These are phyloP conservation scores for Siphlonurus alternatus DNA, from an alignment of 2,888 invertebrate species.

Conservation along the genomic window DNA sequence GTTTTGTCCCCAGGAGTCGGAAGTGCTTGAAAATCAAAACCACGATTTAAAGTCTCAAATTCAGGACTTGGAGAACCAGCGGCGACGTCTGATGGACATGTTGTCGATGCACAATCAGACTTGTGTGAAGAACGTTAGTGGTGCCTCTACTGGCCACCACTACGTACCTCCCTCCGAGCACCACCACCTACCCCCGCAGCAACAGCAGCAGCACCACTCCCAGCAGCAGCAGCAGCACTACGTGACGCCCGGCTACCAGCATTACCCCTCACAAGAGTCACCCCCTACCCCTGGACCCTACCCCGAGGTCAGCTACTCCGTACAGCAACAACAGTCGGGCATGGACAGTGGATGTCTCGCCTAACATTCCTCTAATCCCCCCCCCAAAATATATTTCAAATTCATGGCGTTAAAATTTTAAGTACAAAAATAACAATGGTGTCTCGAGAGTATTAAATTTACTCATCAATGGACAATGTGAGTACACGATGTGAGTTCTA, in stretches of 20 bases:
- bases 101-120: constrained; percentile 53
- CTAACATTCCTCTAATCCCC: no score
- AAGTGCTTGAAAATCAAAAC: constrained; percentile 69
- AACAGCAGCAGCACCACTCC: constrained; percentile 5
- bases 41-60: constrained; percentile 68
- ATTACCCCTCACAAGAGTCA: background rate
- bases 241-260: background rate
- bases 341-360: background rate
- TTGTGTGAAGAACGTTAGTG: constrained; percentile 36
- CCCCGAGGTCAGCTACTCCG: background rate
- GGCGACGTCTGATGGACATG: constrained; percentile 61
- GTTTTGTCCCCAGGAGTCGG: constrained; percentile 42
- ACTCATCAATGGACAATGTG: no score
- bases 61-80: constrained; percentile 62
- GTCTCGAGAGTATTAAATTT: no score
- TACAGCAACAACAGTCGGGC: background rate
- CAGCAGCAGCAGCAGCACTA: background rate
- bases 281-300: background rate
- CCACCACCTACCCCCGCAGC: constrained; percentile 1
- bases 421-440: no score
- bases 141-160: background rate
- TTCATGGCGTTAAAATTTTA: no score
- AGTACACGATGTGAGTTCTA: no score
- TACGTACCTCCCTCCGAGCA: constrained; percentile 3
- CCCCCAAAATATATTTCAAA: no score